Evolutionary conservation across 1,140 invertebrate genomes (phyloP), one percentile per base, ranked within the genome.

Genomic region (Aphaenogaster floridana): DNA sequence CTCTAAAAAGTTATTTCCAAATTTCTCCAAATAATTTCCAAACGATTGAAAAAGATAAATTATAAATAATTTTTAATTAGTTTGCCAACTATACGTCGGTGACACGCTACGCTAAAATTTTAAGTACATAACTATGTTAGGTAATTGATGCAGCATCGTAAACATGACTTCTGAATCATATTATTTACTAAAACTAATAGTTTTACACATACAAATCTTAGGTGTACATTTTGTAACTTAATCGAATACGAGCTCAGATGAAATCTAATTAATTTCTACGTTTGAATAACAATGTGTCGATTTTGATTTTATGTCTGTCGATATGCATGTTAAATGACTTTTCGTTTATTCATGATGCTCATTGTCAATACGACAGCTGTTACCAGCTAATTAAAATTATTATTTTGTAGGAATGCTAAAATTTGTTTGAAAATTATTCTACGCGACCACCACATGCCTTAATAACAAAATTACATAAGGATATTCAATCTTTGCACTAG

Each of bases 81-180:
- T 28, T 28, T 28, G 28, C 28, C 28, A 28, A 28, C 28, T 28
- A 28, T 28, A 28, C 28, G 28, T 28, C 28, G 28, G 28, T 28
- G 0, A 28, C 28, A 28, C 28, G 28, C 28, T 28, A 3, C 42
- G 39, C 36, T 54, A 13, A 81, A 81, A 69, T 81, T 71, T 57
- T 57, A 71, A 81, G 64, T 57, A n/a, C 39, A 71, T 69, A 81
- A 81, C n/a, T 59, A 11, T 36, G 34, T 79, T 79, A 77, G 11
- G 34, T 61, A 66, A 79, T 66, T 66, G 34, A 39, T 6, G 15
- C 28, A 64, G 36, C 17, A 36, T 61, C 8, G 54, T 42, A 42
- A 6, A 59, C 42, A 15, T 45, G 0, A 9, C 28, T 52, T 64
- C 8, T 52, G 6, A 50, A 52, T 68, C 4, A 5, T 42, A 15